Conservation (phyloP, 2,113 vertebrate genomes). For the Cyanistes caeruleus region DNA sequence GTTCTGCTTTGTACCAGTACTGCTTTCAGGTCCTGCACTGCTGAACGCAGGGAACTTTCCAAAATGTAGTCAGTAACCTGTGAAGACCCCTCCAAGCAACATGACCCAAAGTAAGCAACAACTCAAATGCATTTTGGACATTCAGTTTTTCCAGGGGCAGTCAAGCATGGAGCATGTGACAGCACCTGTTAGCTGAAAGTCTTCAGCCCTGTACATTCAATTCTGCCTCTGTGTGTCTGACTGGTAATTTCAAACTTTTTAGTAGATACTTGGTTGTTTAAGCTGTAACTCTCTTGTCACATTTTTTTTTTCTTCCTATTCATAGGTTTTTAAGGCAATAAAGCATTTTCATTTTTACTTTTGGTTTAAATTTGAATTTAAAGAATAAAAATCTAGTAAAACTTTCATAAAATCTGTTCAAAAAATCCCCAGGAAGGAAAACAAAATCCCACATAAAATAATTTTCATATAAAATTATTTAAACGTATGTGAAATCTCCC, state of each 20-base stretch:
- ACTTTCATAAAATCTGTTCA: neutral
- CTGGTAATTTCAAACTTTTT: neutral
- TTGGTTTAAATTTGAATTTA: neutral
- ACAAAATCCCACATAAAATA: neutral
- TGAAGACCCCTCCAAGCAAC: neutral
- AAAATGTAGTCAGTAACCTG: neutral
- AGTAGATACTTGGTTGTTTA: neutral
- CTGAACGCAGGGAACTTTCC: neutral
- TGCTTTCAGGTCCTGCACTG: neutral
- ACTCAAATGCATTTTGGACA: neutral
- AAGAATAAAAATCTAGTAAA: neutral
- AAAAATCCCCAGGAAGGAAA: neutral
- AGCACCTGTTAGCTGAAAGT: neutral
- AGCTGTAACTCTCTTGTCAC: neutral
- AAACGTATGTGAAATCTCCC: neutral
- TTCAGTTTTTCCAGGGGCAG: neutral
- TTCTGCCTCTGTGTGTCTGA: neutral
- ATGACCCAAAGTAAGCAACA: neutral
- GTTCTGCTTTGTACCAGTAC: neutral
- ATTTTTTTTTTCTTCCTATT: neutral
- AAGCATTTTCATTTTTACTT: neutral
- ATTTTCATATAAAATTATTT: neutral
- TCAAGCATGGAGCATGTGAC: neutral
- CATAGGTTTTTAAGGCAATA: neutral
- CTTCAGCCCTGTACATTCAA: neutral